Evolutionary conservation across 2,797 vertebrate genomes (phyloP), one percentile per base, ranked within the genome.

Genomic region (Adelosebastes latens): DNA sequence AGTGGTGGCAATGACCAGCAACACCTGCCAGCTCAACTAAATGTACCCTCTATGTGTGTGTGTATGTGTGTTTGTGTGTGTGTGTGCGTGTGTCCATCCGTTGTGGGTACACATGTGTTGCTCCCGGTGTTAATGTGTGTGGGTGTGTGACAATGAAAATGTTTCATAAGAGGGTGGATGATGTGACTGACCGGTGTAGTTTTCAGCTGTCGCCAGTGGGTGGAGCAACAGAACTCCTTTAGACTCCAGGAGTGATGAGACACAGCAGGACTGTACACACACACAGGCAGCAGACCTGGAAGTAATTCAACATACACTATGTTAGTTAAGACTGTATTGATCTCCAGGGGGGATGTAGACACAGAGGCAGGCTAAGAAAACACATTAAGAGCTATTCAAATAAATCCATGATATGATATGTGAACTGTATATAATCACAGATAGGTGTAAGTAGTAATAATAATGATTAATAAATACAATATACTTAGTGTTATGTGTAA

Each of bases 161-260:
- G 29, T 64, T 76, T 49, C 27, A 68, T 14, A 52, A 55, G 75
- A 39, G 14, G 64, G 65, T 16, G 69, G 53, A 63, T 24, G 71
- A 42, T 72, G 42, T 7, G 14, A 46, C 3, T n/a, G 27, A 31
- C 13, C 8, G 7, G 20, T 93, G 93, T 59, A 93, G 88, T 94
- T 27, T 1, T 14, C 53, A 1, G 4, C 65, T 85, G 66, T 25
- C 0, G 8, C 89, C 94, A 93, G 86, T 84, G 58, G 93, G 85
- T 87, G 92, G 92, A 22, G 87, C 86, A 56, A 81, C 34, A 84
- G 86, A 91, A 89, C 93, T 91, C 94, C 59, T 77, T 65, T 84
- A 85, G 39, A 81, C 63, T 13, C n/a, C 8, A 6, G 5, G n/a
- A 52, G 36, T 13, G 11, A 65, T 9, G 24, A 73, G 55, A 25